phyloP scores from a whole-genome alignment of 2,888 invertebrate species.

The Diarsia dahlii region DNA sequence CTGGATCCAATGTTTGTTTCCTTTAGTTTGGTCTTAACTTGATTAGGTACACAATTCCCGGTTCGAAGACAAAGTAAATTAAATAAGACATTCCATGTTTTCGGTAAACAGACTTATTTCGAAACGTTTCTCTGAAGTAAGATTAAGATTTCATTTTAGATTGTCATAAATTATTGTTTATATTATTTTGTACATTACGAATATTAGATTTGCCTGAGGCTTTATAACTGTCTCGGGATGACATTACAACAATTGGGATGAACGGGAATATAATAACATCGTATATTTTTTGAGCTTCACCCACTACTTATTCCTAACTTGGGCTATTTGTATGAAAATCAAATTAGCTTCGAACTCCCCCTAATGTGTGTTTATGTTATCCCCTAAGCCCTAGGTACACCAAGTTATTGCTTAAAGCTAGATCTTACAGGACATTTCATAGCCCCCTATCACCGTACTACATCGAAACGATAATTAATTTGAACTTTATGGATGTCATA shows the following conservation, averaged over 20 bases:
- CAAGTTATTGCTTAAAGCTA: constrained; percentile 29
- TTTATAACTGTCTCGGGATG: not conserved
- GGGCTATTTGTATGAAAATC: constrained; percentile 25
- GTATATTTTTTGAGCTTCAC: constrained; percentile 5
- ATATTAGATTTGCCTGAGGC: not conserved
- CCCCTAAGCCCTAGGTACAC: constrained; percentile 13
- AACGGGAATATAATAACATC: constrained; percentile 12
- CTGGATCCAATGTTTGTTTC: constrained; percentile 64
- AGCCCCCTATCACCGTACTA: constrained; percentile 56
- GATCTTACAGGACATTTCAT: constrained; percentile 44
- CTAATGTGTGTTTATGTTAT: constrained; percentile 4
- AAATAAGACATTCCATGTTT: constrained; percentile 49
- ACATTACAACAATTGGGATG: not conserved
- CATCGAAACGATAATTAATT: constrained; percentile 75
- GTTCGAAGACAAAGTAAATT: constrained; percentile 50
- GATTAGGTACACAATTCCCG: constrained; percentile 59
- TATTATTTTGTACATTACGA: constrained; percentile 6
- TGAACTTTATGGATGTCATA: constrained; percentile 77
- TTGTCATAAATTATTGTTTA: constrained; percentile 15
- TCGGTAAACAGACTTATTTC: constrained; percentile 46
- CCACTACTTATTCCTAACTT: constrained; percentile 15
- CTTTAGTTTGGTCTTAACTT: constrained; percentile 67
- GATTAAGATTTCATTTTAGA: constrained; percentile 32
- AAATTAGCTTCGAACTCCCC: constrained; percentile 20
- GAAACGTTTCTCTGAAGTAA: constrained; percentile 11